Base-by-base conservation (phyloP, 1,140 invertebrate species). In the Drosophila biarmipes region DNA sequence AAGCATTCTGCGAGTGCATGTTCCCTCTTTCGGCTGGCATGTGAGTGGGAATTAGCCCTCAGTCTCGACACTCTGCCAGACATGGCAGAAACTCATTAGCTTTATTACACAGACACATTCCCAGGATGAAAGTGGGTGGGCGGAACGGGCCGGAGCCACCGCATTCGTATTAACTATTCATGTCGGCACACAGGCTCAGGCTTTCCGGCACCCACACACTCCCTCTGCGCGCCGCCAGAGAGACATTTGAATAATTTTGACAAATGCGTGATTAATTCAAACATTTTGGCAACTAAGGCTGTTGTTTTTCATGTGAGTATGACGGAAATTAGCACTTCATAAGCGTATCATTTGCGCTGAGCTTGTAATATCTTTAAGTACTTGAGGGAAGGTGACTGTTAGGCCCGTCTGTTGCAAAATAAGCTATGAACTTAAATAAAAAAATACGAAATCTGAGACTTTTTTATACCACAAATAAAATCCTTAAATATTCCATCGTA, bases 241-340 rank as follows among this genome's bases (percentile, higher is more conserved):
- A 71, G 68, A 55, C 56, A 82, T 87, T 87, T 82, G 75, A 87
- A 87, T 87, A 87, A 89, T 82, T 87, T 87, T 82, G 79, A 79
- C 84, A 87, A 84, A 80, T 89, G 76, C 76, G 84, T 79, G 84
- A 89, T 89, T 89, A 89, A 68, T 82, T 82, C 82, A 89, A 82
- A 53, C 74, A 89, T 87, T 86, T 75, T 75, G 57, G 48, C 63
- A 86, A 71, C 73, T 80, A 63, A 54, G 61, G 55, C 74, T 56
- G 67, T 59, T 24, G 66, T 87, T 89, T 86, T 69, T 81, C 72
- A 82, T 75, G 56, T 48, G 55, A 42, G 56, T 67, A 46, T 51
- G 68, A 74, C 62, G 66, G 48, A 68, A 76, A 84, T 87, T 89
- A 84, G 61, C 84, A 87, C 79, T 77, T 54, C 67, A 84, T 87